Percentiles rank a stretch among this genome's conserved stretches.
Evolutionary conservation across 1,140 invertebrate species (phyloP).

Genomic region (Latrodectus geometricus): DNA sequence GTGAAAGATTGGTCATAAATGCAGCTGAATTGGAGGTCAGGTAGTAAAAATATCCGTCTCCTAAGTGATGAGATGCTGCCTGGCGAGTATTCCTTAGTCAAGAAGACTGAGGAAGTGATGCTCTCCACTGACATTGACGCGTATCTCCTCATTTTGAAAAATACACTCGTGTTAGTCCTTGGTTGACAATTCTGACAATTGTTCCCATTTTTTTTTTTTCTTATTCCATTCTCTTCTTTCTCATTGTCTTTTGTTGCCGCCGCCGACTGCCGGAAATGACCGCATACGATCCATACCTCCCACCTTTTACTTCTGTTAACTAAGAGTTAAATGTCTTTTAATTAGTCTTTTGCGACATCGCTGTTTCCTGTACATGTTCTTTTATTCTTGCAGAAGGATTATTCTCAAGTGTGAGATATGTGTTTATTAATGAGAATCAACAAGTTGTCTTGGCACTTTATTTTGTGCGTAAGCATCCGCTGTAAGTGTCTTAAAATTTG

Average conservation of each 20-base stretch:
- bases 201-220: constrained; percentile 2
- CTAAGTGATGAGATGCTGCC: background rate
- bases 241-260: constrained; percentile 25
- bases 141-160: constrained; percentile 7
- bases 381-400: no score
- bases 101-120: constrained; percentile 17
- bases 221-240: background rate
- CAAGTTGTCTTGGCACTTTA: no score
- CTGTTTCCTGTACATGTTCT: no score
- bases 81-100: no score
- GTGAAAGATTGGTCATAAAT: no score
- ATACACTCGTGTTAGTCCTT: constrained; percentile 42
- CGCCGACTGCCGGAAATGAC: constrained; percentile 35
- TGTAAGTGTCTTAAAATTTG: no score
- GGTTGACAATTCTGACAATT: constrained; percentile 52
- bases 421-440: no score
- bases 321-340: background rate
- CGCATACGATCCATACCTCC: constrained; percentile 24
- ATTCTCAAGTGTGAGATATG: no score
- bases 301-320: background rate
- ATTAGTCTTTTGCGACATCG: no score
- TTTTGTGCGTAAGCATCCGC: no score
- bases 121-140: constrained; percentile 28
- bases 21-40: background rate
- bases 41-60: background rate